Evolutionary conservation across 2,797 vertebrate species (phyloP).

Genomic region (Poeciliopsis infans): DNA sequence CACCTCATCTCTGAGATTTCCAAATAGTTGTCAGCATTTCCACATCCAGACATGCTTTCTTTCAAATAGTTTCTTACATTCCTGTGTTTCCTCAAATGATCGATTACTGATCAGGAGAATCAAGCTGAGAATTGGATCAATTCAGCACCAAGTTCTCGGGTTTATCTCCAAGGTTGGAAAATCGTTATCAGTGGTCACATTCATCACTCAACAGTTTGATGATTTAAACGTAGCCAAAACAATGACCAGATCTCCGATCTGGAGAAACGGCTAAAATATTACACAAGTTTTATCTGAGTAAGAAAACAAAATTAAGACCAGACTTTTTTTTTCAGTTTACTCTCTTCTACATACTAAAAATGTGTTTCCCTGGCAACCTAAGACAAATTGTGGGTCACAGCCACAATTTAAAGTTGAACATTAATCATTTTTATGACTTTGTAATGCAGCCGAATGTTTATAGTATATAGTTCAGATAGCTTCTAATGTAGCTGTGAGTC

Average conservation of each 20-base stretch:
- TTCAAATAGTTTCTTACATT: background rate
- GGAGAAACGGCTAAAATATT: background rate
- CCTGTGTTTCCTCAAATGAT: background rate
- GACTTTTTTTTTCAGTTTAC: background rate
- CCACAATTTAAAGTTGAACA: slow-evolving; percentile 14
- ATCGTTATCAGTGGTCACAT: background rate
- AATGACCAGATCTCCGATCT: background rate
- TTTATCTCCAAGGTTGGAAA: background rate
- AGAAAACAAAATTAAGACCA: background rate
- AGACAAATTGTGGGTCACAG: background rate
- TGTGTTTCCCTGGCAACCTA: background rate
- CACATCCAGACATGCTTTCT: background rate
- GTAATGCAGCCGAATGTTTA: slow-evolving; percentile 25
- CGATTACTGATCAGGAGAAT: background rate
- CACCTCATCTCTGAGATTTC: background rate
- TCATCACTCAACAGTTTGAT: background rate
- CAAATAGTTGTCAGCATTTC: background rate
- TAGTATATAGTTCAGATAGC: slow-evolving; percentile 15
- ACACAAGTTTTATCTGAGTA: background rate
- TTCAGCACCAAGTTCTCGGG: background rate
- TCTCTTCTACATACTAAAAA: background rate
- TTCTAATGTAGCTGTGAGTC: slow-evolving; percentile 11
- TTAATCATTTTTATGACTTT: slow-evolving; percentile 41
- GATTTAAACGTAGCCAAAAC: background rate
- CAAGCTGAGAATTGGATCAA: background rate